Percentiles rank a stretch among this genome's conserved stretches.
Evolutionary conservation across 2,888 invertebrate species (phyloP).

Genomic region (Synergus umbraculus): DNA sequence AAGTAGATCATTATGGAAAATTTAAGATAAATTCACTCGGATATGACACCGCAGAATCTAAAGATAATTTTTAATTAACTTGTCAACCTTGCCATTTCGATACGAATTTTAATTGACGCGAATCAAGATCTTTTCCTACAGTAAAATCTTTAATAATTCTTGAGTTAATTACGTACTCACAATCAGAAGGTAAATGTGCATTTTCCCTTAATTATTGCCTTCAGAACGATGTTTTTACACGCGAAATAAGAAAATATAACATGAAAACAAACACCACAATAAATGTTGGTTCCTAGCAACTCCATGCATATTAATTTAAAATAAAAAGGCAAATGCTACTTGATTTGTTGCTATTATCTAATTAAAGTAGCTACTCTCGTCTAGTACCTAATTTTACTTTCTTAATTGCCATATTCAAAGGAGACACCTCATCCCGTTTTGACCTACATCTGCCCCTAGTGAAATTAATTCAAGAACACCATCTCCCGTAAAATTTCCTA

Average conservation of each 20-base stretch:
- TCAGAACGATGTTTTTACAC: neutral
- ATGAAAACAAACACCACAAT: no score
- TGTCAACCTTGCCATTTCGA: neutral
- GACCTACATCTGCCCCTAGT: constrained; percentile 22
- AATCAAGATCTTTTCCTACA: neutral
- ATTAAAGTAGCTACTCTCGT: neutral
- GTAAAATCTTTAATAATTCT: neutral
- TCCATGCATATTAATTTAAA: neutral
- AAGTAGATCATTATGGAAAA: neutral
- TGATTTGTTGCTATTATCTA: neutral
- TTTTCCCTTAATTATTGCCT: no score
- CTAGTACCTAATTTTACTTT: constrained; percentile 2
- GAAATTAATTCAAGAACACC: constrained; percentile 36
- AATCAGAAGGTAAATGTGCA: no score
- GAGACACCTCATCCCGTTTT: constrained; percentile 7
- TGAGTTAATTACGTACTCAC: no score
- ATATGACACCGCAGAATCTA: no score
- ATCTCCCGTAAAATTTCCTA: constrained; percentile 21
- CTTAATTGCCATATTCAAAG: constrained; percentile 10
- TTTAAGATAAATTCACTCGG: neutral
- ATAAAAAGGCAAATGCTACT: neutral
- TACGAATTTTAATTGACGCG: neutral
- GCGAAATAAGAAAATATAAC: no score
- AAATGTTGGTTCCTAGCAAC: no score
- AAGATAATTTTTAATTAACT: neutral